phyloP scores from a whole-genome alignment of 2,113 vertebrate genomes.

The Engraulis encrasicolus region DNA sequence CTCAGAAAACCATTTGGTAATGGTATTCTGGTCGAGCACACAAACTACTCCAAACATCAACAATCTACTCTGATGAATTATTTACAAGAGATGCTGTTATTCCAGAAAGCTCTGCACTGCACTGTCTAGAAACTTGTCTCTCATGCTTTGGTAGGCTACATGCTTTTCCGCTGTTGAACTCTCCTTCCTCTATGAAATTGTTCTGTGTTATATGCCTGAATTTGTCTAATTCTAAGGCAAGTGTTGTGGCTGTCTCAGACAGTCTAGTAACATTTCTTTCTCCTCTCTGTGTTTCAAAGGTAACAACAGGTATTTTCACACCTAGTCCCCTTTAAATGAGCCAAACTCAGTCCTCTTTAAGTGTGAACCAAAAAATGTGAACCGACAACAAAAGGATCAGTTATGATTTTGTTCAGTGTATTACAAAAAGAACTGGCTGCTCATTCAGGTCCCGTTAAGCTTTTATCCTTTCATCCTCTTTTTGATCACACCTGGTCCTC shows the following conservation, averaged over 20 bases:
- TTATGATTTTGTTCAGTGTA: too few relatives aligned
- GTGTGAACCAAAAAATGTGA: too few relatives aligned
- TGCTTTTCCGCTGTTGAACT: neutral
- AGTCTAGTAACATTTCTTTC: neutral
- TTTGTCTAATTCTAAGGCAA: too few relatives aligned
- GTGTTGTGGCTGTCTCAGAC: neutral
- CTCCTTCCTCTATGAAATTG: neutral
- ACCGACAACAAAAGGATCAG: too few relatives aligned
- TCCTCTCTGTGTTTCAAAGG: neutral
- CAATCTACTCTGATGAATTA: slow-evolving; percentile 9
- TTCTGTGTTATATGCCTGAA: too few relatives aligned
- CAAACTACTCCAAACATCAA: neutral
- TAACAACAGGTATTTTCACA: too few relatives aligned
- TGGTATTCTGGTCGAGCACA: neutral
- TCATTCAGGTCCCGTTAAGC: too few relatives aligned
- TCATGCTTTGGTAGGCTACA: neutral
- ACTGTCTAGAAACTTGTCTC: neutral
- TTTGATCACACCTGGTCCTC: too few relatives aligned
- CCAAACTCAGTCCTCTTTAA: too few relatives aligned
- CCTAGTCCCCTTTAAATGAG: too few relatives aligned
- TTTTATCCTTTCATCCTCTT: too few relatives aligned
- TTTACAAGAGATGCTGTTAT: neutral
- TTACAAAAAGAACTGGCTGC: too few relatives aligned
- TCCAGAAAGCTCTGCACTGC: neutral
- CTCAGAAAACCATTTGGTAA: neutral